These are phyloP conservation scores for Micrasema longulum DNA, from an alignment of 1,140 invertebrate species.

Conservation along the genomic window DNA sequence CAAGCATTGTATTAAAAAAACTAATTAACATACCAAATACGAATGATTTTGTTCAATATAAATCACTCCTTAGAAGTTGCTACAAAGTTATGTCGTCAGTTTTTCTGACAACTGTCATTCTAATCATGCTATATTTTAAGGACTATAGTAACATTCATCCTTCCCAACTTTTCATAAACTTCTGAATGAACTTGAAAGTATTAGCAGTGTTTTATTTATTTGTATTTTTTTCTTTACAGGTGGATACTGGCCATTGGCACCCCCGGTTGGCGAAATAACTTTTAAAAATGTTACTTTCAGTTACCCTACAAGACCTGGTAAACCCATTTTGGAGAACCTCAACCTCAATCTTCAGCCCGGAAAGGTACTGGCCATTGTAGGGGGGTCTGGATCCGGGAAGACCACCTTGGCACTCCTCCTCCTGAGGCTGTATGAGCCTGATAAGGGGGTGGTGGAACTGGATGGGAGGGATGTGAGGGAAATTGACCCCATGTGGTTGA, in stretches of 20 bases:
- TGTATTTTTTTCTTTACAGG: slow-evolving; percentile 69
- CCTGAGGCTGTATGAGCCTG: slow-evolving; percentile 85
- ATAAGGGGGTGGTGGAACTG: slow-evolving; percentile 72
- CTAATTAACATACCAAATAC: too few species aligned
- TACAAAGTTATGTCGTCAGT: too few species aligned
- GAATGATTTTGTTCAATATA: too few species aligned
- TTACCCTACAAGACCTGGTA: slow-evolving; percentile 80
- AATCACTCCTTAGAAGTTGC: too few species aligned
- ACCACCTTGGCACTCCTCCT: slow-evolving; percentile 83
- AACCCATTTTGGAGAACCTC: slow-evolving; percentile 75
- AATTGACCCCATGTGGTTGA: slow-evolving; percentile 78
- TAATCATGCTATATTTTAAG: too few species aligned
- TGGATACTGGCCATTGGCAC: slow-evolving; percentile 65
- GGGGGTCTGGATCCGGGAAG: slow-evolving; percentile 88
- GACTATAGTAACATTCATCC: too few species aligned
- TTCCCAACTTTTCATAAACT: too few species aligned
- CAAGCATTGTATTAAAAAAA: too few species aligned
- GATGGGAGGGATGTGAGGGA: slow-evolving; percentile 76
- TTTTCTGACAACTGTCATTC: too few species aligned
- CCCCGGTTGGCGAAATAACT: slow-evolving; percentile 74
- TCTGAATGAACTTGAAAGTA: too few species aligned
- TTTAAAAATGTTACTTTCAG: slow-evolving; percentile 79
- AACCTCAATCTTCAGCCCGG: slow-evolving; percentile 78
- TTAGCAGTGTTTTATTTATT: too few species aligned
- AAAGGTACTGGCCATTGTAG: slow-evolving; percentile 84